Evolutionary conservation across 2,888 invertebrate species (phyloP).

Genomic region (Sturmia bella): DNA sequence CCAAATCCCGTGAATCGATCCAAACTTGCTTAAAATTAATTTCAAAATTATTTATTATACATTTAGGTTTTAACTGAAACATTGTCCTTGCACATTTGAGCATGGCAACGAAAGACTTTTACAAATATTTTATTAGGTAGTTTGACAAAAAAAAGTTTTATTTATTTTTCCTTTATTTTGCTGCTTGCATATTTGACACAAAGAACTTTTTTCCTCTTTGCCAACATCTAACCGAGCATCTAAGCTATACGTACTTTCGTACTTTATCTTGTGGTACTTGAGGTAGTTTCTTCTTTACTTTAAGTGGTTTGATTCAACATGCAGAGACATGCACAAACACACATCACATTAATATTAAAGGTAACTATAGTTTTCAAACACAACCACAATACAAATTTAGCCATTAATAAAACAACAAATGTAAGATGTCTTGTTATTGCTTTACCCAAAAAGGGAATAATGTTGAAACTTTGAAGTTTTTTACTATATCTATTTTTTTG

Average conservation of each 20-base stretch:
- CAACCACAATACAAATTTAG: conserved; percentile 16
- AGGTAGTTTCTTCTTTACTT: conserved; percentile 17
- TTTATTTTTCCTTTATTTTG: conserved; percentile 43
- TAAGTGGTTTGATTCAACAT: background rate
- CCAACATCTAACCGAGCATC: conserved; percentile 53
- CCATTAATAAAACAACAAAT: conserved; percentile 14
- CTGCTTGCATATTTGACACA: conserved; percentile 14
- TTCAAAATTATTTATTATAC: background rate
- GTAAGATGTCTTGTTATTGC: conserved; percentile 22
- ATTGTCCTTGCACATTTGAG: background rate
- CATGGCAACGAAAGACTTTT: background rate
- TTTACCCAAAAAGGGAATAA: conserved; percentile 52
- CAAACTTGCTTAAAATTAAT: background rate
- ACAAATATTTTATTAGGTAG: conserved; percentile 14
- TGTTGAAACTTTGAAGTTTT: conserved; percentile 24
- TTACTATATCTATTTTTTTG: background rate
- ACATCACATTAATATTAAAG: background rate
- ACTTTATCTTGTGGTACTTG: conserved; percentile 44
- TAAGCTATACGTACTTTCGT: conserved; percentile 29
- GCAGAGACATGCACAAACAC: background rate
- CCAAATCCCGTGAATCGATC: too few relatives aligned
- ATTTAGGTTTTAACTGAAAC: background rate
- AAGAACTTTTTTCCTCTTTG: conserved; percentile 37
- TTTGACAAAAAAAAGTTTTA: conserved; percentile 31
- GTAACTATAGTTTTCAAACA: conserved; percentile 6